Conservation (phyloP, 1,140 invertebrate genomes). For the Littorina saxatilis region DNA sequence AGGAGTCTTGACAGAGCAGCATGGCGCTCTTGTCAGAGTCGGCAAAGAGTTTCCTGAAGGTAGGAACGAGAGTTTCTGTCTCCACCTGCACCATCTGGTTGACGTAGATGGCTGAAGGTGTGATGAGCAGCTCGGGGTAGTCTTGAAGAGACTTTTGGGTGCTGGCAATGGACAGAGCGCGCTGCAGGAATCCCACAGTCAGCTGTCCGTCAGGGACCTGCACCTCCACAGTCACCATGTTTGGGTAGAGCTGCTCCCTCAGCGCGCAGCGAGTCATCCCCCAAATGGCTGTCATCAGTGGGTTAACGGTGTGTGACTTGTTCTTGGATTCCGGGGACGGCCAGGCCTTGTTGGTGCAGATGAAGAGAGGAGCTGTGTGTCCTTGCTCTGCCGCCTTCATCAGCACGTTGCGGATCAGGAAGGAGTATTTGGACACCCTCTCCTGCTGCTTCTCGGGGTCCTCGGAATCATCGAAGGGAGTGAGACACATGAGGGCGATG, state of each 20-base stretch:
- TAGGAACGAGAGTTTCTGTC: conserved; percentile 34
- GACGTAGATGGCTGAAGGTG: conserved; percentile 28
- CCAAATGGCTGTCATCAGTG: conserved; percentile 45
- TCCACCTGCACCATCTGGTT: conserved; percentile 43
- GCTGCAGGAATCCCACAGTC: conserved; percentile 20
- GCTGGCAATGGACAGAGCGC: background rate
- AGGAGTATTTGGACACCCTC: conserved; percentile 26
- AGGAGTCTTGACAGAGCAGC: background rate
- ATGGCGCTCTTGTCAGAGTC: background rate
- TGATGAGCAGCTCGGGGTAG: conserved; percentile 39
- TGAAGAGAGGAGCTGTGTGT: conserved; percentile 28
- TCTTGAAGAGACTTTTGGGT: conserved; percentile 21
- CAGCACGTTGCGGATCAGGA: conserved; percentile 31
- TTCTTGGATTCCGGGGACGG: conserved; percentile 6
- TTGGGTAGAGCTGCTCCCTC: conserved; percentile 41
- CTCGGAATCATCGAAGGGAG: conserved; percentile 7
- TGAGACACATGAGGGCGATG: conserved; percentile 24
- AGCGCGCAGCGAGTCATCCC: conserved; percentile 42
- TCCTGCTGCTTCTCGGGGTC: conserved; percentile 32
- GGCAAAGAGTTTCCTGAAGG: conserved; percentile 33
- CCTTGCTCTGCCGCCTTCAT: conserved; percentile 28
- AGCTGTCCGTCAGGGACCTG: conserved; percentile 33
- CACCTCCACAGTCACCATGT: conserved; percentile 34
- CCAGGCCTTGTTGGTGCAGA: conserved; percentile 43
- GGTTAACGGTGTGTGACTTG: conserved; percentile 42